A percentile compares a stretch with the other conserved stretches of the same genome.
phyloP scores from a whole-genome alignment of 2,113 vertebrate genomes.

The Chaetodon trifascialis region DNA sequence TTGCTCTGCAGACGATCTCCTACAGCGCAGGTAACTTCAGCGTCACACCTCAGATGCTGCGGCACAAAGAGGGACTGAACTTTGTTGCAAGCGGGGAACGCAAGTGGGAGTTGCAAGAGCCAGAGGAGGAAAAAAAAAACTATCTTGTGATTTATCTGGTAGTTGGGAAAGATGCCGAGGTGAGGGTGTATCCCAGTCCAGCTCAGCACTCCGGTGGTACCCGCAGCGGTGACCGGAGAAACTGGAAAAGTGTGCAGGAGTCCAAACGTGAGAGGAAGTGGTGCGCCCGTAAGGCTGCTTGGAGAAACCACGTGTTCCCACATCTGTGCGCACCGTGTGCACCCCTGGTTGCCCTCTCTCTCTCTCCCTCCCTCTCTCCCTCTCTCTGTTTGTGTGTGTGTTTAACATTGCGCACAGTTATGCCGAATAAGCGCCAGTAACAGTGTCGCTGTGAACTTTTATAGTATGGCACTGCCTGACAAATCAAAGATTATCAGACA shows the following conservation, averaged over 20 bases:
- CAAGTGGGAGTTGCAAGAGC: not conserved
- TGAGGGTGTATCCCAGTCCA: conserved; percentile 43
- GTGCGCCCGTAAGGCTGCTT: conserved; percentile 64
- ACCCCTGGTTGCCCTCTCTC: not conserved
- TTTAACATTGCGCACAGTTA: not conserved
- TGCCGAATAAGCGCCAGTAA: not conserved
- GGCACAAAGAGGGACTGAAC: conserved; percentile 4
- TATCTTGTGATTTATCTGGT: conserved; percentile 17
- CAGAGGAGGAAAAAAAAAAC: not conserved
- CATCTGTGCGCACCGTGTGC: conserved; percentile 70
- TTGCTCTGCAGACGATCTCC: not conserved
- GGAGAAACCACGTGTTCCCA: conserved; percentile 82
- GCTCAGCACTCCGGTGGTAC: conserved; percentile 50
- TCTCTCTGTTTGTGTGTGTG: not conserved
- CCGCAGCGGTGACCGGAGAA: conserved; percentile 59
- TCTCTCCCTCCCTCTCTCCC: too few relatives aligned
- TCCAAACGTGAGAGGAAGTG: conserved; percentile 75
- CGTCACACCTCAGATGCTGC: conserved; percentile 35
- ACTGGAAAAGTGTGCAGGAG: conserved; percentile 52
- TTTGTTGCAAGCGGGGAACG: not conserved
- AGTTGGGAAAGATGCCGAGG: conserved; percentile 57
- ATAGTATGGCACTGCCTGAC: not conserved
- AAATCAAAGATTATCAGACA: not conserved
- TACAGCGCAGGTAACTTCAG: conserved; percentile 54
- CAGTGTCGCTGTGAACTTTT: not conserved